Evolutionary conservation across 92 coral and sea anemone species (phyloP), one percentile per base, ranked within the genome.

Genomic region (Scolanthus callimorphus): DNA sequence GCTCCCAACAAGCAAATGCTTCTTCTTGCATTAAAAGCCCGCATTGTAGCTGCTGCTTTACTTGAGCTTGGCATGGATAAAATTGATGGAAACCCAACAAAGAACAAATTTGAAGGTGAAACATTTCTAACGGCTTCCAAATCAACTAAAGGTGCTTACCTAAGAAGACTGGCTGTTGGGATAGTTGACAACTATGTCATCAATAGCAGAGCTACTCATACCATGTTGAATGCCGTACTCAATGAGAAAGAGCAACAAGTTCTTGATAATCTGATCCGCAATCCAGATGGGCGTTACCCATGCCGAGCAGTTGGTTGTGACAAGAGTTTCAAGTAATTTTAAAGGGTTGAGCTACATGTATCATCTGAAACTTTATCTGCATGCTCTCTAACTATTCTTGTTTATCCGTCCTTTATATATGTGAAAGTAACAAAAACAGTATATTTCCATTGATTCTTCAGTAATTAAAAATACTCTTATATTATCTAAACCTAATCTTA

Each of bases 251-350:
- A 60, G 43, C 49, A 71, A 51, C 25, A 43, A 55, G 77, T 65
- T 25, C 27, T 45, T 1, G 34, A 30, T 39, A 55, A 39, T n/a
- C 25, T n/a, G 11, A 57, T 20, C 23, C 61, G 62, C 30, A 50
- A 52, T 46, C 38, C 28, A 4, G 60, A 48, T 4, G 43, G 39
- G 54, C 27, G 82, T 49, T 65, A 44, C 23, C 31, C 58, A 26
- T 75, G 82, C 57, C 9, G n/a, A 39, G 65, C 66, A 29, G 78
- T 78, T 69, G 89, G 84, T n/a, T 77, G 90, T 56, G 46, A 31
- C 20, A 83, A 39, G 39, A n/a, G n/a, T n/a, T n/a, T n/a, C n/a
- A n/a, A n/a, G n/a, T n/a, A n/a, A n/a, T n/a, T n/a, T n/a, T n/a
- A n/a, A 12, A 20, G n/a, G 27, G 0, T 22, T 19, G 39, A 20